Evolutionary conservation across 2,797 vertebrate genomes (phyloP), one percentile per base, ranked within the genome.

Genomic region (Aphelocoma californica): DNA sequence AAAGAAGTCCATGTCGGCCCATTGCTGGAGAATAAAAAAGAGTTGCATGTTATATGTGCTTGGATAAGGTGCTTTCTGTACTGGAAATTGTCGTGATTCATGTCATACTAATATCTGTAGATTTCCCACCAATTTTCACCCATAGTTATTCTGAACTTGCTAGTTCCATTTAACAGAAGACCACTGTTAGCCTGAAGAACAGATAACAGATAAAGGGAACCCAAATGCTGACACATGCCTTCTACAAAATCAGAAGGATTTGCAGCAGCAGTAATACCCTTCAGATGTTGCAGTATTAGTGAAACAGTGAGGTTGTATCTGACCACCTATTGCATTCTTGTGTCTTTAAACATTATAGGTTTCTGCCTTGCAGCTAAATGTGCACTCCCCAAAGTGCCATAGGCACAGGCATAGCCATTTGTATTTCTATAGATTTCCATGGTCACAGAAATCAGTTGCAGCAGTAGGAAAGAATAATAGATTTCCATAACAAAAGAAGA

Each of bases 401-500:
- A 73, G 67, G 28, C 60, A 82, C 18, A 62, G 71, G 19, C 95
- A 20, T 19, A 89, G 36, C 70, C 24, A n/a, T 89, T 89, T 80
- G 42, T 93, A 44, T 89, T 92, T 96, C 84, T 89, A 10, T 67
- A 83, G 89, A 87, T 95, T 87, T 89, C 81, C 75, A 69, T 85
- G 84, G 84, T 69, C 93, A 81, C 92, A 74, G 50, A 91, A 93
- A 89, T 83, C 74, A n/a, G 60, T n/a, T 80, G 78, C 71, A 92
- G 69, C 90, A 60, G 32, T 89, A 24, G 65, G 64, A 83, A 94
- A 96, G 81, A 94, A 93, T 94, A 40, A 57, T 64, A 69, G 31
- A 96, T 96, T 94, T 95, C 79, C 91, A 94, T 96, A 78, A 96
- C 61, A 92, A 96, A 96, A 86, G 88, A 24, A 53, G 34, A 50